Conservation (phyloP, 2,797 vertebrate species). For the Poeciliopsis turneri region DNA sequence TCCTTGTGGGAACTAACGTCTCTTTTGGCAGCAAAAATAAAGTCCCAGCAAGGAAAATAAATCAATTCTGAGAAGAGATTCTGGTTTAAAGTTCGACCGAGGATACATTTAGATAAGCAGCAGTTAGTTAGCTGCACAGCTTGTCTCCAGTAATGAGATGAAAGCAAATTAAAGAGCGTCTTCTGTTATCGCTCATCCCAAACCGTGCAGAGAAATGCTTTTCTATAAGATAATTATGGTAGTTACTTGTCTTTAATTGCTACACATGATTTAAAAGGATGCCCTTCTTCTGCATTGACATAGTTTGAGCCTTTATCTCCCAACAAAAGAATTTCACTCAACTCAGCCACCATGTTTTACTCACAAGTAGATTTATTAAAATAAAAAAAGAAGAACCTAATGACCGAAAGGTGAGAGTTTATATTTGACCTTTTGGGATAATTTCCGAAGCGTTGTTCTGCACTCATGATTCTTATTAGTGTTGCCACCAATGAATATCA, state of each 20-base stretch:
- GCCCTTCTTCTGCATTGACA: too few species aligned
- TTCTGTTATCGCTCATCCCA: neutral
- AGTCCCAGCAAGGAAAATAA: neutral
- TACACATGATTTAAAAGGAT: neutral
- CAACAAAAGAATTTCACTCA: conserved; percentile 1
- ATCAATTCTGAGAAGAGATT: neutral
- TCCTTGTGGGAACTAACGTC: neutral
- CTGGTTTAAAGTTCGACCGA: neutral
- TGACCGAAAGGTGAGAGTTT: conserved; percentile 13
- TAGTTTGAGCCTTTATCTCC: conserved; percentile 5
- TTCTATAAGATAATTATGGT: conserved; percentile 1
- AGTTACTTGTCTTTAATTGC: neutral
- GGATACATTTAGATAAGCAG: neutral
- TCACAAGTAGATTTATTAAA: conserved; percentile 25
- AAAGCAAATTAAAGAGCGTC: conserved; percentile 1
- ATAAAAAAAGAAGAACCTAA: neutral
- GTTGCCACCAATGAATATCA: conserved; percentile 10
- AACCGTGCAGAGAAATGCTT: conserved; percentile 2
- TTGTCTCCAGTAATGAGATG: conserved; percentile 3
- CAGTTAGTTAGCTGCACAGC: neutral
- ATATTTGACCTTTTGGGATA: conserved; percentile 25
- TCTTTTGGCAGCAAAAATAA: conserved; percentile 6
- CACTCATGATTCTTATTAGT: conserved; percentile 4
- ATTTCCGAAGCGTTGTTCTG: conserved; percentile 6
- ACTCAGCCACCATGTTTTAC: neutral